Evolutionary conservation across 1,140 invertebrate genomes (phyloP).

Genomic region (Triops cancriformis): DNA sequence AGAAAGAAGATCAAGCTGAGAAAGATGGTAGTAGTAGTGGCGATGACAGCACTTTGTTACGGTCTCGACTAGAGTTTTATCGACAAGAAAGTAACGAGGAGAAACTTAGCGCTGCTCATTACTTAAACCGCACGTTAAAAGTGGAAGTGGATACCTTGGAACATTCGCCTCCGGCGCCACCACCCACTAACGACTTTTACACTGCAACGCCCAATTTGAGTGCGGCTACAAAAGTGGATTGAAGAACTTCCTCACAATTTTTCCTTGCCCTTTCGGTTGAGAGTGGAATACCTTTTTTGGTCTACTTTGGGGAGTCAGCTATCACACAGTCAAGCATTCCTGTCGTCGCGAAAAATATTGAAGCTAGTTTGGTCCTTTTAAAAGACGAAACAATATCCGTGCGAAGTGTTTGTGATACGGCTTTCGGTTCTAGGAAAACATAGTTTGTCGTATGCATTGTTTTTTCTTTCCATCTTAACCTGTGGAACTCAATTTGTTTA

Average conservation of each 20-base stretch:
- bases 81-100: not conserved
- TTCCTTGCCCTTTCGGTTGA: too few species aligned
- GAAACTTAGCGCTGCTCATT: constrained; percentile 7
- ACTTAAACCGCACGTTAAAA: constrained; percentile 10
- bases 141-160: constrained; percentile 10
- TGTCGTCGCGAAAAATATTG: not conserved
- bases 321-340: not conserved
- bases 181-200: constrained; percentile 5
- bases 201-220: constrained; percentile 8
- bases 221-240: not conserved
- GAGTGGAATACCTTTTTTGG: too few species aligned
- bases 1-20: not conserved
- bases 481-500: not conserved
- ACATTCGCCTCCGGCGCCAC: not conserved
- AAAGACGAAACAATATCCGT: not conserved
- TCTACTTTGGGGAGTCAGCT: not conserved
- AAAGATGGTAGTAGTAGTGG: not conserved
- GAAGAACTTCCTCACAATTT: not conserved
- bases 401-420: constrained; percentile 9
- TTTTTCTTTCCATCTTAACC: not conserved
- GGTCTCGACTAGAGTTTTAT: constrained; percentile 6
- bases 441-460: not conserved
- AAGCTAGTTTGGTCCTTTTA: not conserved
- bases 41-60: constrained; percentile 2
- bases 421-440: not conserved